Conservation (phyloP, 2,113 vertebrate species). For the Oryzias woworae region DNA sequence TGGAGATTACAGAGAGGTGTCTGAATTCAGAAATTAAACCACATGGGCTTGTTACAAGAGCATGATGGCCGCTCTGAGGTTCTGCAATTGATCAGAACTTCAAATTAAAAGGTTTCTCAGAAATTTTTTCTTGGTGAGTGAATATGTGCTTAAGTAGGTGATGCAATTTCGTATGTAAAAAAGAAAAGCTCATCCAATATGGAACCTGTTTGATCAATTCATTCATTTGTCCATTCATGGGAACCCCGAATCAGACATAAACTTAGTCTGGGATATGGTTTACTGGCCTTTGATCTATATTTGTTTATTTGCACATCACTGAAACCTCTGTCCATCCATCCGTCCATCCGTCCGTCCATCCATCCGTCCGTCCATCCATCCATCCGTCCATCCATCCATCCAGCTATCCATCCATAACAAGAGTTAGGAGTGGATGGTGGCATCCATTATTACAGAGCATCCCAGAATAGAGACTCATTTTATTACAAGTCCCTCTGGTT, state of each 20-base stretch:
- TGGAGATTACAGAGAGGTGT: slow-evolving; percentile 76
- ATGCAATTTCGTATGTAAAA: slow-evolving; percentile 2
- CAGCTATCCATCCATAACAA: slow-evolving; percentile 74
- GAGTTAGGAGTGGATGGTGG: slow-evolving; percentile 73
- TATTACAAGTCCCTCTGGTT: slow-evolving; percentile 84
- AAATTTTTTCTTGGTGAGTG: background rate
- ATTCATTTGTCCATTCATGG: slow-evolving; percentile 2
- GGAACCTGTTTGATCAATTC: background rate
- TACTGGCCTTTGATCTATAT: too few relatives aligned
- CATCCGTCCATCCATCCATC: slow-evolving; percentile 42
- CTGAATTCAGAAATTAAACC: slow-evolving; percentile 64
- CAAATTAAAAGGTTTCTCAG: background rate
- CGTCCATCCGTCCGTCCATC: slow-evolving; percentile 32
- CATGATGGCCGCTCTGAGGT: slow-evolving; percentile 32
- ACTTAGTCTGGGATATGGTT: too few relatives aligned
- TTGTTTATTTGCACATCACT: background rate
- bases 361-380: slow-evolving; percentile 39
- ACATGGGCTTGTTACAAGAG: slow-evolving; percentile 58
- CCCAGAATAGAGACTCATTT: slow-evolving; percentile 83
- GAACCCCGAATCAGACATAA: background rate
- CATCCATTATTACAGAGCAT: slow-evolving; percentile 85
- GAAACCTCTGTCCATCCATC: slow-evolving; percentile 16
- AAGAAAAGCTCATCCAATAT: background rate
- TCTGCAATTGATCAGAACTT: slow-evolving; percentile 39
- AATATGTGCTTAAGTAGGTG: slow-evolving; percentile 5